Percentiles rank a stretch among this genome's conserved stretches.
Conservation (phyloP, 2,113 vertebrate species). For the Mixornis gularis region DNA sequence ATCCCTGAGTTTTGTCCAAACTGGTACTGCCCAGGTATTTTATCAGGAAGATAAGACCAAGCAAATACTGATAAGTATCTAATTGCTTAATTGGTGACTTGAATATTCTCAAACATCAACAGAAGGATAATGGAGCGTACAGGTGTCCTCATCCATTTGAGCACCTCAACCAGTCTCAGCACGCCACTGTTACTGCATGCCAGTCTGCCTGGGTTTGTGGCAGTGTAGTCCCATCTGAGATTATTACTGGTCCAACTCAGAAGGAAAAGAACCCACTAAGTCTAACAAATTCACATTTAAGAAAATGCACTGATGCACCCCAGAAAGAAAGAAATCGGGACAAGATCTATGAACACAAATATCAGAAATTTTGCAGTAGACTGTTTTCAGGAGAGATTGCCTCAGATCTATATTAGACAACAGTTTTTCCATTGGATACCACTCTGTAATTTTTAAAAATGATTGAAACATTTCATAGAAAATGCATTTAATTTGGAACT, state of each 20-base stretch:
- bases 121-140: not conserved
- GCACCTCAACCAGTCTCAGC: not conserved
- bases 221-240: not conserved
- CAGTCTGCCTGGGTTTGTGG: not conserved
- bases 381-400: not conserved
- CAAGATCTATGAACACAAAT: not conserved
- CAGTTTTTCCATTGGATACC: not conserved
- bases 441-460: not conserved
- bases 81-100: not conserved
- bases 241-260: not conserved
- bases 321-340: not conserved
- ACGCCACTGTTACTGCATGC: fast-evolving
- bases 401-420: not conserved
- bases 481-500: not conserved
- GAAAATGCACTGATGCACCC: not conserved
- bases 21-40: not conserved
- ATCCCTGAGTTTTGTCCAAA: not conserved
- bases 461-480: not conserved
- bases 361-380: not conserved
- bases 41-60: not conserved
- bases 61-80: not conserved
- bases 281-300: not conserved
- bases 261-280: not conserved
- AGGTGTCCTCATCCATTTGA: not conserved
- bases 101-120: not conserved